Percentiles rank a stretch among this genome's conserved stretches.
phyloP scores from a whole-genome alignment of 2,113 vertebrate species.

The Pituophis catenifer region DNA sequence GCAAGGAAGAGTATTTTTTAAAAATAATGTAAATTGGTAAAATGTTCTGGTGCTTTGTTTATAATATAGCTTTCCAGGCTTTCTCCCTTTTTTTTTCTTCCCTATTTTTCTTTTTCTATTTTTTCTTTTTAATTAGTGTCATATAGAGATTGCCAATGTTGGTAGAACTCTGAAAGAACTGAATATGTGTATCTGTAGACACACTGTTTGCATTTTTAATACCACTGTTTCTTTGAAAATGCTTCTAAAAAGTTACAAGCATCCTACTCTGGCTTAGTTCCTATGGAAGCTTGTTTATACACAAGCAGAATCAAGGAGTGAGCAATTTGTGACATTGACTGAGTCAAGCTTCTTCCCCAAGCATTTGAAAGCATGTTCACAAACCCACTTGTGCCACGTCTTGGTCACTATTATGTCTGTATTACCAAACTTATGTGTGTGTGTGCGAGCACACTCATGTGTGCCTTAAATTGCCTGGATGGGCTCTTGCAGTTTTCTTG shows the following conservation, averaged over 20 bases:
- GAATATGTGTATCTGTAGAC: no score
- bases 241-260: not conserved
- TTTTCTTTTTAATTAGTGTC: not conserved
- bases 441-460: no score
- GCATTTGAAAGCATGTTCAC: not conserved
- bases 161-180: not conserved
- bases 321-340: not conserved
- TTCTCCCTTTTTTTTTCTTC: not conserved
- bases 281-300: not conserved
- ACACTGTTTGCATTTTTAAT: not conserved
- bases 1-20: no score
- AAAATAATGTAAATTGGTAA: no score
- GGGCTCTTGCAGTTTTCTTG: not conserved
- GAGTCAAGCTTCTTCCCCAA: not conserved
- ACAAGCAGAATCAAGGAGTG: not conserved
- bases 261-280: not conserved
- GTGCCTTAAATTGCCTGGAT: not conserved
- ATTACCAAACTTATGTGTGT: not conserved
- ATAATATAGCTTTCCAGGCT: no score
- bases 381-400: not conserved
- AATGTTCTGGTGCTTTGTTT: no score
- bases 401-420: not conserved
- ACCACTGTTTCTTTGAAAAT: not conserved
- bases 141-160: not conserved
- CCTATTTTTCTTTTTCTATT: not conserved